These are phyloP conservation scores for Diadegma fenestrale DNA, from an alignment of 2,888 invertebrate genomes.

Conservation along the genomic window DNA sequence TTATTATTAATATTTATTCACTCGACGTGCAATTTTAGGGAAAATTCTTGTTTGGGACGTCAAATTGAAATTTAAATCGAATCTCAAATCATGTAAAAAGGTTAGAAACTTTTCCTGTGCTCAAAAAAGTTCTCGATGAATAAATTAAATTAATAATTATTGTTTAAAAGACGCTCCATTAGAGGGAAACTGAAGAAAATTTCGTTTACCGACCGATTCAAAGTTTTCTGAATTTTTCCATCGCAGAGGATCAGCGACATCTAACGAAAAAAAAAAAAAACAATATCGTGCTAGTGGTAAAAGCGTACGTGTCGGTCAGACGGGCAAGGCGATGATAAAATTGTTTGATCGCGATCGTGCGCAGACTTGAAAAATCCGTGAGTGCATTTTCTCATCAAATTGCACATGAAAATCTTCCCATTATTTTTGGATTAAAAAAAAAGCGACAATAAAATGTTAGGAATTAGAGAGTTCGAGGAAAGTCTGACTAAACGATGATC, in stretches of 20 bases:
- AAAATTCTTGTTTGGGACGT: too few relatives aligned
- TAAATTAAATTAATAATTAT: neutral
- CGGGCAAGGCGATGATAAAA: neutral
- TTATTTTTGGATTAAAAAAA: neutral
- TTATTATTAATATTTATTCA: too few relatives aligned
- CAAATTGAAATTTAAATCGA: too few relatives aligned
- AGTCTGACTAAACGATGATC: constrained; percentile 56
- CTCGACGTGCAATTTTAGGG: too few relatives aligned
- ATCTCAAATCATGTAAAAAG: too few relatives aligned
- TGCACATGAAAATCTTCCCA: neutral
- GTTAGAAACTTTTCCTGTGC: too few relatives aligned
- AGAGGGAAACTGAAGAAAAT: neutral
- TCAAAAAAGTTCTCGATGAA: neutral
- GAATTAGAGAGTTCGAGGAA: constrained; percentile 5
- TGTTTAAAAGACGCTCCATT: neutral
- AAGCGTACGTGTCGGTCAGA: constrained; percentile 46
- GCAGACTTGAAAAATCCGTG: constrained; percentile 22
- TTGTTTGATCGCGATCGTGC: constrained; percentile 26
- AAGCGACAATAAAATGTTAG: too few relatives aligned
- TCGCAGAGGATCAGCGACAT: constrained; percentile 3
- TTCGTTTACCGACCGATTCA: neutral
- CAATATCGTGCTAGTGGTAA: constrained; percentile 37
- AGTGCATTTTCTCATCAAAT: neutral
- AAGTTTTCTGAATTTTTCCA: neutral
- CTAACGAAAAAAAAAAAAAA: neutral